Conservation (phyloP, 1,140 invertebrate genomes). For the Heliconius congener region DNA sequence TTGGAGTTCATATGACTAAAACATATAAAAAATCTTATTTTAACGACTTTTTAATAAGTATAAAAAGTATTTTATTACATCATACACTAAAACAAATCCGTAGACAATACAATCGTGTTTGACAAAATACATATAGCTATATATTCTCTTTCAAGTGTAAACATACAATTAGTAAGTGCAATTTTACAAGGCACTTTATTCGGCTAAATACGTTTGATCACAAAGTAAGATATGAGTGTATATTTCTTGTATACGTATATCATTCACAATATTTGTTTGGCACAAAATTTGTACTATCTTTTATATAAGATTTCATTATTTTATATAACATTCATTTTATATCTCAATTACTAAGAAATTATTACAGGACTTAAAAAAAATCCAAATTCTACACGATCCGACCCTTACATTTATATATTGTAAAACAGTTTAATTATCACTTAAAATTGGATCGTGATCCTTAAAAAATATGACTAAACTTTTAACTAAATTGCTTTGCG, state of each 20-base stretch:
- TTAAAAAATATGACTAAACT: background rate
- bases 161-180: conserved; percentile 13
- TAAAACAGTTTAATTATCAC: background rate
- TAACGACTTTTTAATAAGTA: background rate
- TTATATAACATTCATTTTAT: background rate
- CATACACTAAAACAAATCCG: background rate
- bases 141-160: conserved; percentile 26
- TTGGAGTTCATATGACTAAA: background rate
- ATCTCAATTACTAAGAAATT: background rate
- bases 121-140: background rate
- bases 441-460: background rate
- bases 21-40: background rate
- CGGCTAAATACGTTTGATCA: background rate
- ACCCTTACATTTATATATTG: background rate
- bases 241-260: background rate
- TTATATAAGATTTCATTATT: background rate
- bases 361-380: background rate
- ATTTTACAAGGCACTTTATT: conserved; percentile 2
- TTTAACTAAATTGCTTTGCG: background rate
- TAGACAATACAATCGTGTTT: background rate
- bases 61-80: conserved; percentile 8
- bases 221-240: background rate
- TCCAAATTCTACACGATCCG: background rate
- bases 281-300: background rate
- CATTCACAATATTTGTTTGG: background rate